Evolutionary conservation across 2,113 vertebrate genomes (phyloP).

Genomic region (Rattus norvegicus): GRCr8 NC_086038.1:34103001-34103500

Average conservation of each 20-base stretch:
- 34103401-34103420: too few relatives aligned
- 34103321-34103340: not conserved
- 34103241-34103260: not conserved
- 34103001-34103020: slow-evolving; percentile 11
- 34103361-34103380: not conserved
- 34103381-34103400: not conserved
- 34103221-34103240: not conserved
- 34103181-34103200: not conserved
- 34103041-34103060: not conserved
- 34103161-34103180: too few relatives aligned
- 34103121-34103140: not conserved
- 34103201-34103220: not conserved
- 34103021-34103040: not conserved
- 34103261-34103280: not conserved
- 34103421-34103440: too few relatives aligned
- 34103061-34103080: not conserved
- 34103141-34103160: not conserved
- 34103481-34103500: too few relatives aligned
- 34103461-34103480: too few relatives aligned
- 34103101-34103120: not conserved
- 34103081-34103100: not conserved
- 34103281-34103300: not conserved
- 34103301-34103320: not conserved
- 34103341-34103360: not conserved
- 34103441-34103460: too few relatives aligned